Base-by-base conservation (phyloP, 2,888 invertebrate genomes). In the Baccha elongata region DNA sequence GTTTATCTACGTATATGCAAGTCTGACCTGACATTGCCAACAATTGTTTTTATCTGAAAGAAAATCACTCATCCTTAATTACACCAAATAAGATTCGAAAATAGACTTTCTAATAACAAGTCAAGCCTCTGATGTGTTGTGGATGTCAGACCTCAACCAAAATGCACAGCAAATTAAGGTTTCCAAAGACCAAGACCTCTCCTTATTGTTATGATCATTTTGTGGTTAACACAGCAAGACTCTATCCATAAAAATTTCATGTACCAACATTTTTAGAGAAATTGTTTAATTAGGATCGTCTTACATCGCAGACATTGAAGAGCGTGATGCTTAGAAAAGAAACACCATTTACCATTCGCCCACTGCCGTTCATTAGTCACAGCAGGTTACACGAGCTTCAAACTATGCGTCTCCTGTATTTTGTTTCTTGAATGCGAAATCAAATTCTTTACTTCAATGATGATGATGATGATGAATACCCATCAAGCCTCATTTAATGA, bases 271-370 rank as follows among this genome's bases (percentile, higher is more conserved):
- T 19, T 7, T 21, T 65, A 72, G 58, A 83, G 68, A 83, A 83
- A 83, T 83, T 72, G 83, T 76, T 83, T 83, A 83, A 83, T 83
- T 83, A 83, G 83, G 76, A 83, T 83, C 83, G 72, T 53, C 72
- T 83, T 83, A 83, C 83, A 83, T 72, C 21, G 26, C 65, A 64
- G 46, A 46, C 29, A 17, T 44, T 29, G 17, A 60, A 44, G 42
- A 53, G 62, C 11, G 23, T 44, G 50, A n/a, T n/a, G 32, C 60
- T 68, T 58, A 62, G 62, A 76, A 64, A 50, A 35, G 62, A 67
- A 44, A 75, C 46, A 60, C 71, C 71, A 48, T 67, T 75, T 71
- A 69, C 76, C 60, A 76, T 67, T 67, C 71, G 58, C 53, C 53
- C 58, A 46, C 79, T 55, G 60, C 58, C 23, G 55, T 64, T 72